Base-by-base conservation (phyloP, 2,888 invertebrate genomes). In the Lycaena phlaeas region DNA sequence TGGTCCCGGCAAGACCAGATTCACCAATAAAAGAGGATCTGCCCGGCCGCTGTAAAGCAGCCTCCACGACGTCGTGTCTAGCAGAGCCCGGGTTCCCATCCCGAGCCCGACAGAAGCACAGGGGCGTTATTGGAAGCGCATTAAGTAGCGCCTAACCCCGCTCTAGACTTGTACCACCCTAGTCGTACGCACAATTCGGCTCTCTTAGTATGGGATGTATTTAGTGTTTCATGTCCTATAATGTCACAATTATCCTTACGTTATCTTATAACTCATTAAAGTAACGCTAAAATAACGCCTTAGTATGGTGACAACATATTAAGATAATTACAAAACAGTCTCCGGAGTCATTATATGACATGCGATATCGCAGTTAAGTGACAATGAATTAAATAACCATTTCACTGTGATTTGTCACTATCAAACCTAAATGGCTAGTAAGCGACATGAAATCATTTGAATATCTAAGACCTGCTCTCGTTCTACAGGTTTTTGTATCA, bases 301-400 rank as follows among this genome's bases (percentile, higher is more conserved):
- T 18, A n/a, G 4, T 27, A 34, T 34, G 51, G 48, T 52, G 51
- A 52, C 51, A 50, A 53, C 50, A 56, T 57, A 59, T 50, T 45
- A 43, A 45, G 41, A 45, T 51, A 50, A 55, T 54, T 55, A 54
- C 46, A 37, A 40, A 46, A 54, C 44, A 56, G 56, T 54, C 51
- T 49, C 22, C 7, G 9, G 22, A 18, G 31, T 18, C 18, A 31
- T 34, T 11, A 18, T 12, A 9, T 1, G 9, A 9, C 34, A 34
- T 22, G 34, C 34, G 34, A 34, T 34, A 22, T 18, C 34, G 34
- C 12, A 34, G 18, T 34, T 34, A 34, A 34, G 34, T 34, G 34
- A 34, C 34, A 31, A 17, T 31, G 34, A 34, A 34, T 34, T 22
- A 34, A 34, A 34, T 11, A 34, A 34, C 34, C 17, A 34, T 22